Conservation (phyloP, 2,888 invertebrate genomes). For the Pristionchus arcanus region DNA sequence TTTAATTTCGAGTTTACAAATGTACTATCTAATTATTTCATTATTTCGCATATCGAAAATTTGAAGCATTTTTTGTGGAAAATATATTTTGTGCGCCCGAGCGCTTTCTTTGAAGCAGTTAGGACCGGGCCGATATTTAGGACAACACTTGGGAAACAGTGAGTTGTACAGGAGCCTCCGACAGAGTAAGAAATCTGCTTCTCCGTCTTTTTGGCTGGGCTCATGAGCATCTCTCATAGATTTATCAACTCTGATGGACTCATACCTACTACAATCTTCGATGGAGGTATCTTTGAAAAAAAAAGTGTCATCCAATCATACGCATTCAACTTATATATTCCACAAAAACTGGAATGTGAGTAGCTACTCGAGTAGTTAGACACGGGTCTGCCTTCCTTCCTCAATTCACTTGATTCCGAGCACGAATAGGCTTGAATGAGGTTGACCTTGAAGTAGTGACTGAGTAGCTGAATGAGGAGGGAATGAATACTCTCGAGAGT, state of each 20-base stretch:
- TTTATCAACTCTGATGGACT: constrained; percentile 54
- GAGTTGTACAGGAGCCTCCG: constrained; percentile 22
- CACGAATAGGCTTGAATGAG: background rate
- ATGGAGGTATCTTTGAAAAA: background rate
- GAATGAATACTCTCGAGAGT: background rate
- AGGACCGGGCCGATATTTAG: too few relatives aligned
- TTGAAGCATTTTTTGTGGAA: too few relatives aligned
- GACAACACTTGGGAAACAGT: constrained; percentile 19
- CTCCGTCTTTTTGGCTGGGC: background rate
- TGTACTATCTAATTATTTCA: too few relatives aligned
- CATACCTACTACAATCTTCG: constrained; percentile 52
- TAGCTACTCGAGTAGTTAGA: background rate
- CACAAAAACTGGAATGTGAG: too few relatives aligned
- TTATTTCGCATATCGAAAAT: too few relatives aligned
- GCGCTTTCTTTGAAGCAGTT: too few relatives aligned
- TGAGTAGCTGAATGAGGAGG: background rate
- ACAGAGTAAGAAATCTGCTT: background rate
- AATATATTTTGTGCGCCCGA: too few relatives aligned
- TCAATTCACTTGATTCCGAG: background rate
- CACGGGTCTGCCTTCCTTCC: background rate
- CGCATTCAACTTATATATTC: too few relatives aligned
- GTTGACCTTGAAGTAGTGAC: background rate
- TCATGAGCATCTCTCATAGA: constrained; percentile 34
- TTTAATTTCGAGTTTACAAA: too few relatives aligned
- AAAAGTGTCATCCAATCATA: too few relatives aligned